phyloP scores from a whole-genome alignment of 2,888 invertebrate species.

The Archips xylosteana region DNA sequence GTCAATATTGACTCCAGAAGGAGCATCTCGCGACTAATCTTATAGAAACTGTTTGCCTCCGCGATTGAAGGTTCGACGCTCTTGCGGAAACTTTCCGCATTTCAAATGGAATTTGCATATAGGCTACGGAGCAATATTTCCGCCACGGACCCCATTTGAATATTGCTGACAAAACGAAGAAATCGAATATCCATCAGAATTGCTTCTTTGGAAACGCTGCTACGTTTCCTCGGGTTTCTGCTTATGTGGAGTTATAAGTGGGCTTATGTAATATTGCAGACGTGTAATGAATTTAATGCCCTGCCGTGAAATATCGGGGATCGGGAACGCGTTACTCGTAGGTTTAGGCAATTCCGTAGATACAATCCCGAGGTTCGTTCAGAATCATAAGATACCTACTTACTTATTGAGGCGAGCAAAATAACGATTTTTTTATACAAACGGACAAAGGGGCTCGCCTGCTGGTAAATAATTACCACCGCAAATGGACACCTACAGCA shows the following conservation, averaged over 20 bases:
- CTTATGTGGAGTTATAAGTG: conserved; percentile 33
- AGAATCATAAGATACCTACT: neutral
- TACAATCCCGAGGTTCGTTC: neutral
- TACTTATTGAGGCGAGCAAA: too few relatives aligned
- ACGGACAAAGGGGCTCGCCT: too few relatives aligned
- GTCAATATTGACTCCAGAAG: conserved; percentile 76
- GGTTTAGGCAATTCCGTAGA: neutral
- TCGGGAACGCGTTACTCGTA: conserved; percentile 7
- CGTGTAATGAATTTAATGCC: conserved; percentile 36
- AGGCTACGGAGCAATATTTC: conserved; percentile 80
- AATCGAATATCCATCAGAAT: conserved; percentile 60
- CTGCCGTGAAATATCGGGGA: conserved; percentile 13
- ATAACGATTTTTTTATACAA: too few relatives aligned
- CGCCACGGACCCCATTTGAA: conserved; percentile 72
- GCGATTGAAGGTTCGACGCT: conserved; percentile 76
- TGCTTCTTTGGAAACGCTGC: conserved; percentile 39
- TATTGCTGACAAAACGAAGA: conserved; percentile 73
- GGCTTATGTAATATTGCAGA: conserved; percentile 30
- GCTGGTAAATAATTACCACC: too few relatives aligned
- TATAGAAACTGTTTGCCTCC: conserved; percentile 81
- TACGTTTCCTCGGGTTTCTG: conserved; percentile 36
- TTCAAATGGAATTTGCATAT: conserved; percentile 81
- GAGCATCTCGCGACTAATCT: conserved; percentile 80
- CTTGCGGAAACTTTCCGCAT: conserved; percentile 76
- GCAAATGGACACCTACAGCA: too few relatives aligned